Percentiles rank a stretch among this genome's conserved stretches.
phyloP scores from a whole-genome alignment of 2,113 vertebrate species.

The Procavia capensis region DNA sequence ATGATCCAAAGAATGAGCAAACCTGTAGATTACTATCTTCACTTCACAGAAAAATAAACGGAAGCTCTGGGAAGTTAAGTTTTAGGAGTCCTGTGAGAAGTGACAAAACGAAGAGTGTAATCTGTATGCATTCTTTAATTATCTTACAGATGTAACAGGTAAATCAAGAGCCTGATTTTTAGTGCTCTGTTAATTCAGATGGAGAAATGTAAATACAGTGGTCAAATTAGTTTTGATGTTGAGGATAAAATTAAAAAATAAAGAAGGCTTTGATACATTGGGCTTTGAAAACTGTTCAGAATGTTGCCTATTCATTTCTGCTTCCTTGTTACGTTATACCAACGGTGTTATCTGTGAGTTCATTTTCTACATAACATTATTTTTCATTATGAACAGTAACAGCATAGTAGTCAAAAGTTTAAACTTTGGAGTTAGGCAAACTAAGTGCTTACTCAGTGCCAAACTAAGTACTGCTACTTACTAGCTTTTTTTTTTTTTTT shows the following conservation, averaged over 20 bases:
- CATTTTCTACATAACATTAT: background rate
- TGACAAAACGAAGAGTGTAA: background rate
- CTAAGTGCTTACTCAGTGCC: no score
- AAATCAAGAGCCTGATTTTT: background rate
- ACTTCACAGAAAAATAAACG: background rate
- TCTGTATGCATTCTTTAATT: background rate
- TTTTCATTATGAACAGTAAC: background rate
- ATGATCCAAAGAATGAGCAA: background rate
- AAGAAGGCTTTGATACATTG: background rate
- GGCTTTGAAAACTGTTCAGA: background rate
- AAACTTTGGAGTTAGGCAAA: background rate
- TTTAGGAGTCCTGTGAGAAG: background rate
- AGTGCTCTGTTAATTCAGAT: background rate
- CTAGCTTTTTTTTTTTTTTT: conserved; percentile 5
- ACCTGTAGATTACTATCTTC: background rate
- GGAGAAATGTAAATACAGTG: background rate
- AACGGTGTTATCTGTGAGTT: background rate
- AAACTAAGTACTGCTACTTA: background rate
- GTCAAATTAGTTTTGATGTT: background rate
- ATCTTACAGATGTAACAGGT: background rate
- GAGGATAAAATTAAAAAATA: background rate
- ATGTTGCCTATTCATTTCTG: background rate
- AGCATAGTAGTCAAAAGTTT: background rate
- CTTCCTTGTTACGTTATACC: background rate
- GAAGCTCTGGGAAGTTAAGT: background rate